These are phyloP conservation scores for Aphelocoma coerulescens DNA, from an alignment of 2,113 vertebrate species.

Conservation along the genomic window DNA sequence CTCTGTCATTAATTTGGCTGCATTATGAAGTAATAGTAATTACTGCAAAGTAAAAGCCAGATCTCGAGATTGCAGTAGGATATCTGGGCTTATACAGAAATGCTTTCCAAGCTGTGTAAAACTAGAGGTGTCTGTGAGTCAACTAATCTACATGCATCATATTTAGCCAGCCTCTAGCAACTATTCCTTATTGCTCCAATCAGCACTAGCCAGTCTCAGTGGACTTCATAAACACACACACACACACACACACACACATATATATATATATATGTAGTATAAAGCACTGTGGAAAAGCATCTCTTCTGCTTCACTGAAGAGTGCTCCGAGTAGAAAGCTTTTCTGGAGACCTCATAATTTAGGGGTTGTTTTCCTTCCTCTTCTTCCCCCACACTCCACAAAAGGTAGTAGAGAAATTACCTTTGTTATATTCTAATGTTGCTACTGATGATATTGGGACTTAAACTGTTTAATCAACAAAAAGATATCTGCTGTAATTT, in stretches of 20 bases:
- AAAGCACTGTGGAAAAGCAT: background rate
- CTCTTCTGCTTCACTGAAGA: background rate
- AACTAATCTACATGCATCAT: background rate
- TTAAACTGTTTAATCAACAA: background rate
- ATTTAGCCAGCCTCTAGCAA: background rate
- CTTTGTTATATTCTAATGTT: background rate
- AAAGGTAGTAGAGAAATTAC: background rate
- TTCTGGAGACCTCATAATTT: background rate
- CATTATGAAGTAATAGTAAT: background rate
- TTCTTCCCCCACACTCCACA: background rate
- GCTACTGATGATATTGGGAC: background rate
- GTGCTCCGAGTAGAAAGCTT: background rate
- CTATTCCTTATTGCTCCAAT: background rate
- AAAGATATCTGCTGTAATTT: background rate
- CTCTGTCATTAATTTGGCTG: background rate
- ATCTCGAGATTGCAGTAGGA: background rate
- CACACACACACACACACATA: too few species aligned
- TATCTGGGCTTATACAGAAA: background rate
- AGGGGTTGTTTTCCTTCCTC: background rate
- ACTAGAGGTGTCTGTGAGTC: background rate
- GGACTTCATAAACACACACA: background rate
- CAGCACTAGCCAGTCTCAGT: background rate
- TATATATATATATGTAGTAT: background rate
- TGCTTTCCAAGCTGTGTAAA: background rate
- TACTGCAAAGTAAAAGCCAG: background rate